A percentile compares a stretch with the other conserved stretches of the same genome.
These are phyloP conservation scores for Morinoia aosen DNA, from an alignment of 2,888 invertebrate genomes.

Conservation along the genomic window DNA sequence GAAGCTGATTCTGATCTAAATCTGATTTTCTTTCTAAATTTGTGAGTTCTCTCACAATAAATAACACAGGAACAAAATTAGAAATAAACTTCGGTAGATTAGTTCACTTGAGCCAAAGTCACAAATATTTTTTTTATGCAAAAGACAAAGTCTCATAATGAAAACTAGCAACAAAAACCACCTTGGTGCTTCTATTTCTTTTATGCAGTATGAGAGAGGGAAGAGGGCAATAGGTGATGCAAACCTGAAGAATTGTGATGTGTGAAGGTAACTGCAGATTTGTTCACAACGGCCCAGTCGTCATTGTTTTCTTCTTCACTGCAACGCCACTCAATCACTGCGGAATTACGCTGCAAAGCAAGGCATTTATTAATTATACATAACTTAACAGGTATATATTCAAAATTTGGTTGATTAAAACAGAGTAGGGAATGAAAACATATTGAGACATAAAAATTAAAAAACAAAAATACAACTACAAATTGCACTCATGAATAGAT, in stretches of 20 bases:
- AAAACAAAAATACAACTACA: too few relatives aligned
- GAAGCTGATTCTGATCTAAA: too few relatives aligned
- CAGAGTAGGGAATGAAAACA: too few relatives aligned
- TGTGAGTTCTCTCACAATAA: too few relatives aligned
- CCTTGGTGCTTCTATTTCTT: not conserved
- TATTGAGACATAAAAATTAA: too few relatives aligned
- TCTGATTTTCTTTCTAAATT: too few relatives aligned
- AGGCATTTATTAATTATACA: not conserved
- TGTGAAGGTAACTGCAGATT: slow-evolving; percentile 64
- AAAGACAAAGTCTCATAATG: not conserved
- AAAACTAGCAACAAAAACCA: not conserved
- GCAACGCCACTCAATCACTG: slow-evolving; percentile 63
- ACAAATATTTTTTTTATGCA: not conserved
- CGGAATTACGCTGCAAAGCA: slow-evolving; percentile 58
- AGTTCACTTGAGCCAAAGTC: too few relatives aligned
- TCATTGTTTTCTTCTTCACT: slow-evolving; percentile 62
- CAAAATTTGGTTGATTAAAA: too few relatives aligned
- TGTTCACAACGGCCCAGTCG: slow-evolving; percentile 66
- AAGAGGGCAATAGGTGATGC: not conserved
- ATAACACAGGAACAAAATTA: too few relatives aligned
- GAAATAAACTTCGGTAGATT: too few relatives aligned
- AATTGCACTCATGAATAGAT: too few relatives aligned
- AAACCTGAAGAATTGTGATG: slow-evolving; percentile 64
- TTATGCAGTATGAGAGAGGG: not conserved
- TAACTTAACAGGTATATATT: too few relatives aligned